phyloP scores from a whole-genome alignment of 2,888 invertebrate species.

The Drosophila melanosoma region DNA sequence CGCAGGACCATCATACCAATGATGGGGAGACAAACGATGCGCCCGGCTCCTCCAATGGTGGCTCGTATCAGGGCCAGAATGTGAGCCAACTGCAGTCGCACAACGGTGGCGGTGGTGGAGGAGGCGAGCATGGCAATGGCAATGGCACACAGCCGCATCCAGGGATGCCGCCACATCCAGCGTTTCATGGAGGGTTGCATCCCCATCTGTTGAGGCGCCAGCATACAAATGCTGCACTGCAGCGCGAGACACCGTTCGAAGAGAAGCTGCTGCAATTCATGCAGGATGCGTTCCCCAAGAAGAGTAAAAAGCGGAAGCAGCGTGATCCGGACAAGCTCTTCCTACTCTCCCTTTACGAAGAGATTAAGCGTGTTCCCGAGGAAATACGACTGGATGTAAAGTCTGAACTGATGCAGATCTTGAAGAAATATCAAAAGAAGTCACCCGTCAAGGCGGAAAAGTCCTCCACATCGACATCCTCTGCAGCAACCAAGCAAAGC shows the following conservation, averaged over 20 bases:
- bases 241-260: slow-evolving; percentile 82
- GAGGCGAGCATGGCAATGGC: slow-evolving; percentile 58
- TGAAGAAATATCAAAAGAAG: slow-evolving; percentile 83
- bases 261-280: slow-evolving; percentile 83
- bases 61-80: slow-evolving; percentile 75
- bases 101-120: slow-evolving; percentile 74
- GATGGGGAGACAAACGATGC: slow-evolving; percentile 83
- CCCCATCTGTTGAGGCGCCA: slow-evolving; percentile 81
- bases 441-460: slow-evolving; percentile 80
- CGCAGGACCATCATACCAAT: slow-evolving; percentile 82
- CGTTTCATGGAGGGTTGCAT: slow-evolving; percentile 81
- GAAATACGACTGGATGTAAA: slow-evolving; percentile 83
- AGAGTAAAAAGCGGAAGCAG: slow-evolving; percentile 83
- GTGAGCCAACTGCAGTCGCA: slow-evolving; percentile 76
- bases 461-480: slow-evolving; percentile 67
- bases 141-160: slow-evolving; percentile 73
- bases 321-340: slow-evolving; percentile 84
- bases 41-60: slow-evolving; percentile 81
- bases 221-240: slow-evolving; percentile 72
- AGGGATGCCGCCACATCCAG: slow-evolving; percentile 80
- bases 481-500: slow-evolving; percentile 64
- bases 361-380: slow-evolving; percentile 83
- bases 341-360: slow-evolving; percentile 82
- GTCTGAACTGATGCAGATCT: slow-evolving; percentile 83
- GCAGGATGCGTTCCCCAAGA: slow-evolving; percentile 84